Evolutionary conservation across 2,113 vertebrate genomes (phyloP).

Genomic region (Burhinus oedicnemus): DNA sequence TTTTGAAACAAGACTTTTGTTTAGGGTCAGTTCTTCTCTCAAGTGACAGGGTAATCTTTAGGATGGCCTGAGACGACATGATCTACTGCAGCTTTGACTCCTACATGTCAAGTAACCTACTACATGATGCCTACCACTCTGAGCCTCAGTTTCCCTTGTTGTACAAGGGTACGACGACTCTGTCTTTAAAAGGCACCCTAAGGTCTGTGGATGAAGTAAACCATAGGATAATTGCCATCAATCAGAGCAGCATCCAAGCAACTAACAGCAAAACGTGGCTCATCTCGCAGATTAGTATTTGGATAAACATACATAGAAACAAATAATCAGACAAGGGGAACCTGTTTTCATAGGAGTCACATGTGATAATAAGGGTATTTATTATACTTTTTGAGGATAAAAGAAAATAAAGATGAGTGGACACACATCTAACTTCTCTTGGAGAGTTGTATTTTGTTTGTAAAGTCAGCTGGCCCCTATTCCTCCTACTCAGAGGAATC

Average conservation of each 20-base stretch:
- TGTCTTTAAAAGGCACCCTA: not conserved
- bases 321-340: not conserved
- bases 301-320: slow-evolving; percentile 3
- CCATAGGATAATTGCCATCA: not conserved
- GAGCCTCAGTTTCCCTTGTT: not conserved
- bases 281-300: slow-evolving; percentile 30
- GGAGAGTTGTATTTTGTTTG: slow-evolving; percentile 44
- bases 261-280: slow-evolving; percentile 4
- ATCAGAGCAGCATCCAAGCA: slow-evolving; percentile 23
- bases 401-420: slow-evolving; percentile 14
- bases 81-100: not conserved
- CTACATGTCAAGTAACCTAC: fast-evolving
- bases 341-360: not conserved
- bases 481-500: slow-evolving; percentile 65
- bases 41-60: not conserved
- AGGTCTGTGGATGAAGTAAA: not conserved
- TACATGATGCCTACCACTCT: not conserved
- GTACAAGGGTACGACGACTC: not conserved
- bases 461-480: slow-evolving; percentile 49
- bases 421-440: slow-evolving; percentile 29
- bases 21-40: not conserved
- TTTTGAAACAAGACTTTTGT: not conserved
- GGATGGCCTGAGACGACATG: not conserved
- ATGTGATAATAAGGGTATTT: not conserved
- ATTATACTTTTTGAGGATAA: not conserved